A percentile compares a stretch with the other conserved stretches of the same genome.
phyloP scores from a whole-genome alignment of 2,113 vertebrate genomes.

The Petaurus breviceps region DNA sequence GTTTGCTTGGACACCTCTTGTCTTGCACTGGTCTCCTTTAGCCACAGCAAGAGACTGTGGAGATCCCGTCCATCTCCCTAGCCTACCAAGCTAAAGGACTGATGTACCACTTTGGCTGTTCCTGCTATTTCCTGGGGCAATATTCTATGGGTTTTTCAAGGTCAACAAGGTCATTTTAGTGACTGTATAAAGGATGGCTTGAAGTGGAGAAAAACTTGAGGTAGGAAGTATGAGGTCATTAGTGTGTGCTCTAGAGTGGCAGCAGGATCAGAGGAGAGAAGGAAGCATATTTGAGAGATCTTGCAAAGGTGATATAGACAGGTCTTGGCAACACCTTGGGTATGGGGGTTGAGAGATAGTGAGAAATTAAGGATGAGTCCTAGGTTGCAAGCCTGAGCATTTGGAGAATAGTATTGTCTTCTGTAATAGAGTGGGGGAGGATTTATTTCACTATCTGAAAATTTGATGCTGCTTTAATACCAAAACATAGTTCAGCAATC shows the following conservation, averaged over 20 bases:
- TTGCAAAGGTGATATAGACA: neutral
- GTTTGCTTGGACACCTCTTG: too few relatives aligned
- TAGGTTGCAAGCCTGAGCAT: neutral
- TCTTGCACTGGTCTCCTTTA: too few relatives aligned
- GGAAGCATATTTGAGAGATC: neutral
- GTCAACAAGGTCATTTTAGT: neutral
- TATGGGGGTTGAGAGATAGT: neutral
- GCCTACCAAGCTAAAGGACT: too few relatives aligned
- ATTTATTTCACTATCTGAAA: neutral
- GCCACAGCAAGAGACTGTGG: too few relatives aligned
- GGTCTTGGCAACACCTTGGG: neutral
- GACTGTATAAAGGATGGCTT: neutral
- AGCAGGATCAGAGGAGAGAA: neutral
- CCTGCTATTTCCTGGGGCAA: too few relatives aligned
- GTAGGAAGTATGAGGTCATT: neutral
- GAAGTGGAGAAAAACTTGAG: neutral
- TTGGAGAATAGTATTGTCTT: neutral
- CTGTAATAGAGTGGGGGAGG: neutral
- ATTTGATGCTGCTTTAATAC: neutral
- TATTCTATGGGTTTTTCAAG: too few relatives aligned
- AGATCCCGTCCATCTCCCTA: too few relatives aligned
- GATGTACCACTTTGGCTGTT: too few relatives aligned
- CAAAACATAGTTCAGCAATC: neutral
- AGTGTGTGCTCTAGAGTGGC: neutral
- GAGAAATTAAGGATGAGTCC: neutral